Conservation (phyloP, 2,888 invertebrate genomes). For the Macaria notata region DNA sequence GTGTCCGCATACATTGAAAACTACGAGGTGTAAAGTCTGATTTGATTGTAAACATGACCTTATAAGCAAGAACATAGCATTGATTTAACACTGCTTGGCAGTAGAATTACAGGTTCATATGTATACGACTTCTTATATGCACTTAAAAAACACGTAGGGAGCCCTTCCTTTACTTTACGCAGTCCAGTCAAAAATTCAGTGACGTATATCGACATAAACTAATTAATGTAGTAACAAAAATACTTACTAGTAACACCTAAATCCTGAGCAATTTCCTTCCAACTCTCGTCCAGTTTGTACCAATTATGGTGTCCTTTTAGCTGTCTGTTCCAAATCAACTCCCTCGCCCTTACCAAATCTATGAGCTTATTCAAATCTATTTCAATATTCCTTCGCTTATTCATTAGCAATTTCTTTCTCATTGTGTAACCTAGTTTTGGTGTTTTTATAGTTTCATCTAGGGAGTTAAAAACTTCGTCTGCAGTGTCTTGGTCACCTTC, state of each 20-base stretch:
- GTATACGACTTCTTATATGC: too few relatives aligned
- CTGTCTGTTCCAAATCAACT: conserved; percentile 74
- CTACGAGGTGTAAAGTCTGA: too few relatives aligned
- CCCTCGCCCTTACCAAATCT: conserved; percentile 62
- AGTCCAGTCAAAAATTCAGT: too few relatives aligned
- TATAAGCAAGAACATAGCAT: too few relatives aligned
- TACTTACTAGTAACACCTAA: conserved; percentile 72
- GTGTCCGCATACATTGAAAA: too few relatives aligned
- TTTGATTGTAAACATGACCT: too few relatives aligned
- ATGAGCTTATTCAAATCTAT: conserved; percentile 72
- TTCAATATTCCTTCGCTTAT: conserved; percentile 68
- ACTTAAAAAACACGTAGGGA: too few relatives aligned
- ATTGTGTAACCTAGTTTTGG: conserved; percentile 72
- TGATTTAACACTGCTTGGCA: too few relatives aligned
- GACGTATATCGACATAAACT: too few relatives aligned
- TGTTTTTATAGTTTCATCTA: conserved; percentile 69
- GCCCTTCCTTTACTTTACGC: too few relatives aligned
- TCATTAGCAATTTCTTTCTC: conserved; percentile 71
- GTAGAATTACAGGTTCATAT: too few relatives aligned
- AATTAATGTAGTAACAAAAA: too few relatives aligned
- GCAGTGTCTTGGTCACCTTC: conserved; percentile 66
- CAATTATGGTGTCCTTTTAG: conserved; percentile 75
- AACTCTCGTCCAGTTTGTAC: conserved; percentile 74
- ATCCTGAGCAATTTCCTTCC: conserved; percentile 74
- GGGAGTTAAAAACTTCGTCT: conserved; percentile 63